Base-by-base conservation (phyloP, 1,140 invertebrate species). In the Lordiphosa stackelbergi region DNA sequence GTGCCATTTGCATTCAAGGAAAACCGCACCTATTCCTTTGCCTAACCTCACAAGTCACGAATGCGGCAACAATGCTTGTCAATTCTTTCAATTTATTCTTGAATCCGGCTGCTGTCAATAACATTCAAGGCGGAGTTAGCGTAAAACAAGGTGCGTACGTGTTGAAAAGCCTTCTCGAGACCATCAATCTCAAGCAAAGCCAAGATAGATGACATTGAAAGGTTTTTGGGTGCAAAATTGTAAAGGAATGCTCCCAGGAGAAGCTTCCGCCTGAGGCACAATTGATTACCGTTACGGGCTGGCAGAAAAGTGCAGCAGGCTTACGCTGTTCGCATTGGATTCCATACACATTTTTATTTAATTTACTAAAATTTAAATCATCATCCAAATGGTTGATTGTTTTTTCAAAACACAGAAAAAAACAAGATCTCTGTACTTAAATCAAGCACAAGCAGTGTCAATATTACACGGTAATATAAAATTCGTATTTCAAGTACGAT, bases 161-260 rank as follows among this genome's bases (percentile, higher is more conserved):
- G 70, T 61, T 56, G 61, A 58, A 61, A 73, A 66, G 31, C 66
- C 47, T 60, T 73, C 59, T 65, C 61, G 53, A 57, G 54, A 54
- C 61, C 61, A 73, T 73, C 66, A 73, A 73, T 73, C 68, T 62
- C 53, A 12, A 28, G 66, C 38, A 34, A 58, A 22, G 19, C 13
- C 16, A 45, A 61, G 66, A 60, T 61, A 61, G 53, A 53, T 65
- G 64, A 54, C 65, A 69, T 51, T 51, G 54, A 45, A 47, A 48
- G 54, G 31, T 34, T 31, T 37, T 37, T 41, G 28, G 16, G 42
- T 28, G 51, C 13, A 28, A 53, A 48, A 48, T 35, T 35, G 35
- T n/a, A 5, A 7, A 31, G 43, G 28, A 31, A 31, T 31, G 5
- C 31, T 34, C 42, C n/a, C 28, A 31, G 2, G 6, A 0, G 2